Evolutionary conservation across 1,140 invertebrate genomes (phyloP), one percentile per base, ranked within the genome.

Genomic region (Vanessa tameamea): DNA sequence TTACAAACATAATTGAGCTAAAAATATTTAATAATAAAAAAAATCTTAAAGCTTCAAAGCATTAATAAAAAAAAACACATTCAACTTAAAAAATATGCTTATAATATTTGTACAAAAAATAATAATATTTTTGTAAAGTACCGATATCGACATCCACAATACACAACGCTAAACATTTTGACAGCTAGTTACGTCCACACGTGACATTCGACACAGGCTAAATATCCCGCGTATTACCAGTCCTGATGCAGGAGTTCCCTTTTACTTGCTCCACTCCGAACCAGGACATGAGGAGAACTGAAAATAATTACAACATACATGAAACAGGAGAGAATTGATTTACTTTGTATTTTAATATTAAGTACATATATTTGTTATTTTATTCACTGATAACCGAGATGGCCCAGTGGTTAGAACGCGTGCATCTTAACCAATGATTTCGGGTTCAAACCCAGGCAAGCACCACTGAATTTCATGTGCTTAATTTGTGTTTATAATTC

Each of bases 261-360:
- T 92, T 91, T 61, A 91, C 89, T 86, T 92, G 85, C 73, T 91
- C 88, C 82, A 89, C 90, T 57, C 90, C 90, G 77, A 92, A 89
- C 90, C 90, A 92, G 75, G 90, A 92, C 88, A 92, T 90, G 68
- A 92, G 90, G 72, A 92, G 87, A 84, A 92, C 90, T 92, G 89
- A 48, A 86, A 90, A 61, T 15, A 69, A 69, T 48, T 61, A 63
- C 4, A 69, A 48, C 47, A n/a, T 5, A 72, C 5, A 14, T 66
- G 59, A 16, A 48, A 55, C 5, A 51, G 0, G n/a, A 15, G 14
- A 6, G 14, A 15, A n/a, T 2, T 15, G 48, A 6, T n/a, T 15
- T 51, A 2, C 12, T 11, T 50, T 12, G 5, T 50, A 0, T 4
- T 51, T 31, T 31, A 31, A 31, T 31, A 3, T 31, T 31, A 4